Evolutionary conservation across 1,140 invertebrate species (phyloP), one percentile per base, ranked within the genome.

Genomic region (Oedothorax gibbosus): DNA sequence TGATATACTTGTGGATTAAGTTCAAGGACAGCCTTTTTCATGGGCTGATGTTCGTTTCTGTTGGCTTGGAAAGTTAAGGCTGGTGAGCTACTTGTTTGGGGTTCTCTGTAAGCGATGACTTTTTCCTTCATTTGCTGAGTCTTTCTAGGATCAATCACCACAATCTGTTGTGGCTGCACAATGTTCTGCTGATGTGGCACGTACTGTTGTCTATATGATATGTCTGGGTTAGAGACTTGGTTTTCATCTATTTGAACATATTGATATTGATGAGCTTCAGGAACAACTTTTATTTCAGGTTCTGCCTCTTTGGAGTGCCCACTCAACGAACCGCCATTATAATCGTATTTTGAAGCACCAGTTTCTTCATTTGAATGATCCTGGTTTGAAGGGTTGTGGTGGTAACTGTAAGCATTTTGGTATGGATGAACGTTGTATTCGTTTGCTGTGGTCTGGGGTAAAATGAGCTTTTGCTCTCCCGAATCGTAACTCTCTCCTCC

Each of bases 1-100:
- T 79, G 66, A 68, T 79, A 79, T 0, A 79, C 77, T 21, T 79
- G 62, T 20, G 77, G n/a, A 35, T 79, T 66, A 2, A 79, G 14
- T 56, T 79, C 77, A 54, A 79, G 64, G 8, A 79, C 77, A 8
- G 77, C 77, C 56, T 79, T 57, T 14, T 75, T 57, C 12, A 57
- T 6, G 6, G 12, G 50, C 12, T 71, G 15, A 9, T 53, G 50
- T 2, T 53, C 15, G n/a, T 71, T n/a, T 0, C 18, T 7, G 11
- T 20, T 54, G 20, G 11, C 8, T 7, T 51, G 14, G 21, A 53
- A 51, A n/a, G n/a, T 54, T 53, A n/a, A 71, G 15, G 69, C 51
- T 18, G n/a, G 50, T 4, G 9, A 14, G 20, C 18, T n/a, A 71
- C 51, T 71, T 11, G 20, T 53, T 54, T 71, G 51, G 20, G 65